Conservation (phyloP, 2,888 invertebrate genomes). For the Drosophila picticornis region DNA sequence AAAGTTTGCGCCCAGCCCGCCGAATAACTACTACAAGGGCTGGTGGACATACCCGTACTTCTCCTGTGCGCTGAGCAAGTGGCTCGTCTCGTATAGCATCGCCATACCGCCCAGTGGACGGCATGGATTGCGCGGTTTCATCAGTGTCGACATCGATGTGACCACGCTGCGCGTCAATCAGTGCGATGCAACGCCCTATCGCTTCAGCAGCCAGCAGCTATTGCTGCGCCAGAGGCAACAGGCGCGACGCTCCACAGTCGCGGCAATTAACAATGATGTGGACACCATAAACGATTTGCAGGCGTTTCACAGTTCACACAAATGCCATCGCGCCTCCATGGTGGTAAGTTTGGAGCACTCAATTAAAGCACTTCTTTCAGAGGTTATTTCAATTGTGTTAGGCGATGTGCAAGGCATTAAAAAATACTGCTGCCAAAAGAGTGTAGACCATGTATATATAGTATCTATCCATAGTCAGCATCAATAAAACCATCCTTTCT, state of each 20-base stretch:
- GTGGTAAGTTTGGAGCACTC: slow-evolving; percentile 87
- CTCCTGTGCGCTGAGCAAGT: slow-evolving; percentile 91
- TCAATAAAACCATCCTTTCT: not conserved
- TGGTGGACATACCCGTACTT: slow-evolving; percentile 97
- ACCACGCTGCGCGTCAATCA: slow-evolving; percentile 94
- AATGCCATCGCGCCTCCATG: slow-evolving; percentile 93
- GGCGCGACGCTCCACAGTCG: slow-evolving; percentile 53
- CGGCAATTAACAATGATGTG: slow-evolving; percentile 38
- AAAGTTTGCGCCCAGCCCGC: slow-evolving; percentile 88
- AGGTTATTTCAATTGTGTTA: not conserved
- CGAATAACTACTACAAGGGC: slow-evolving; percentile 88
- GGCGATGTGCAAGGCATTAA: not conserved
- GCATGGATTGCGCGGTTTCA: slow-evolving; percentile 87
- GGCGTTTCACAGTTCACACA: slow-evolving; percentile 94
- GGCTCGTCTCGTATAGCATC: slow-evolving; percentile 95
- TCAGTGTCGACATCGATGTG: slow-evolving; percentile 92
- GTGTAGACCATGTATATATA: not conserved
- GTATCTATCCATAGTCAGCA: not conserved
- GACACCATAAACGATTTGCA: slow-evolving; percentile 87
- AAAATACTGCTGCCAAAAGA: not conserved
- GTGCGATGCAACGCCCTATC: slow-evolving; percentile 88
- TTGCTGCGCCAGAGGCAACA: slow-evolving; percentile 63
- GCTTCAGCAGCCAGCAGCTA: slow-evolving; percentile 67
- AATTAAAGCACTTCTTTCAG: not conserved
- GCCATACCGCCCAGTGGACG: slow-evolving; percentile 87